Evolutionary conservation across 2,113 vertebrate genomes (phyloP).

Genomic region (Megalops atlanticus): DNA sequence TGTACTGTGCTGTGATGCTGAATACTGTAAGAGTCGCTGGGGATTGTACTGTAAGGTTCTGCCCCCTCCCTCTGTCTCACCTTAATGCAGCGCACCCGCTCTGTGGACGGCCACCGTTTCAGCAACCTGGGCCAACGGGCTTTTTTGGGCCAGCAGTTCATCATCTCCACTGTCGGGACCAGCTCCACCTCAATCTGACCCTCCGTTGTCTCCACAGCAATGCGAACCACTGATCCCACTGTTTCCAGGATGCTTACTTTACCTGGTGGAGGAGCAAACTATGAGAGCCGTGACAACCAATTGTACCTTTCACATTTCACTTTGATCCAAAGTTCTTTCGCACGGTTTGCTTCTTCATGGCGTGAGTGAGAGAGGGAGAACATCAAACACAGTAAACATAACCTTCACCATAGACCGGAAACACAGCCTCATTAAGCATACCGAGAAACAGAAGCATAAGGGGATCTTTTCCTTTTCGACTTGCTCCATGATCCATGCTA

Average conservation of each 20-base stretch:
- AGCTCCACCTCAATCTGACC: slow-evolving; percentile 75
- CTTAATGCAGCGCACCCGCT: slow-evolving; percentile 75
- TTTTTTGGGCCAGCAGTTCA: slow-evolving; percentile 73
- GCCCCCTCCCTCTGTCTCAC: slow-evolving; percentile 58
- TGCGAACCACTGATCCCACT: slow-evolving; percentile 55
- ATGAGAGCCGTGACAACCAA: background rate
- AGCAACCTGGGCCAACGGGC: slow-evolving; percentile 74
- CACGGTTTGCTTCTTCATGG: too few relatives aligned
- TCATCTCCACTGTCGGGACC: slow-evolving; percentile 73
- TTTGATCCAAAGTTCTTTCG: too few relatives aligned
- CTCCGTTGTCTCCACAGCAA: slow-evolving; percentile 74
- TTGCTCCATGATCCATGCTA: too few relatives aligned
- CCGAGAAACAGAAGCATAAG: too few relatives aligned
- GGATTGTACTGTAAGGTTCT: background rate
- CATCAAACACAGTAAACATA: too few relatives aligned
- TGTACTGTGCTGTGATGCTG: background rate
- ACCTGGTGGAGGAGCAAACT: slow-evolving; percentile 50
- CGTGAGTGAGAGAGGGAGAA: too few relatives aligned
- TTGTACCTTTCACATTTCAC: too few relatives aligned
- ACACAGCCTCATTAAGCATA: too few relatives aligned
- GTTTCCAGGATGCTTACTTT: slow-evolving; percentile 69
- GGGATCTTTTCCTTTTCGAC: too few relatives aligned
- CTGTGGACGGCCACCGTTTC: slow-evolving; percentile 71
- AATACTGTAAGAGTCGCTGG: background rate
- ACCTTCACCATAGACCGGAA: too few relatives aligned